Percentiles rank a stretch among this genome's conserved stretches.
phyloP scores from a whole-genome alignment of 64 coral and sea anemone genomes.

The Montipora foliosa region DNA sequence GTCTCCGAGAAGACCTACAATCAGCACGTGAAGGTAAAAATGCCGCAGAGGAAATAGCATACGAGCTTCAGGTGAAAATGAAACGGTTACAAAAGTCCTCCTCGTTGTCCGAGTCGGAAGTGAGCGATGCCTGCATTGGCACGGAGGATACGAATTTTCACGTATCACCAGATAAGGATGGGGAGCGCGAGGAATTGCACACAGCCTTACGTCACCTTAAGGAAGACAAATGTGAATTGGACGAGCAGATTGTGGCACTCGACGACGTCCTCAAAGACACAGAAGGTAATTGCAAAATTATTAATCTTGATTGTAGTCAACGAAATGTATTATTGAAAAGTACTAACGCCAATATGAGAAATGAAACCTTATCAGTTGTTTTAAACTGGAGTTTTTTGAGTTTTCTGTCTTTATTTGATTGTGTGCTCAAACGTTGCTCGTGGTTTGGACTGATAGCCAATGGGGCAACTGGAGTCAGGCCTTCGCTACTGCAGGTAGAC shows the following conservation, averaged over 20 bases:
- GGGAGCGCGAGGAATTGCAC: not conserved
- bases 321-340: no score
- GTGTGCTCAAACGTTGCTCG: no score
- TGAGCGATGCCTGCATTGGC: conserved; percentile 36
- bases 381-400: no score
- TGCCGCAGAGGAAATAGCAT: conserved; percentile 50
- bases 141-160: conserved; percentile 37
- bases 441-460: no score
- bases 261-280: conserved; percentile 28
- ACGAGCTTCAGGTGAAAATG: conserved; percentile 57
- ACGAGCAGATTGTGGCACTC: conserved; percentile 17
- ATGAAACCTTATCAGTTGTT: no score
- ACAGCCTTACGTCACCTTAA: conserved; percentile 31
- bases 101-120: conserved; percentile 42
- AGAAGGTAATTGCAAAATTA: not conserved
- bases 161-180: not conserved
- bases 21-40: conserved; percentile 72
- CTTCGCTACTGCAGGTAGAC: no score
- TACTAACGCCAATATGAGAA: no score
- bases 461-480: no score
- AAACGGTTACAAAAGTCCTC: conserved; percentile 70
- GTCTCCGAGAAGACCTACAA: conserved; percentile 83
- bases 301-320: no score
- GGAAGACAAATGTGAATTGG: conserved; percentile 43
- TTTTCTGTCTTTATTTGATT: no score